Conservation (phyloP, 37 sponge, comb jelly and placozoan genomes). For the Lycopodina hypogea region DNA sequence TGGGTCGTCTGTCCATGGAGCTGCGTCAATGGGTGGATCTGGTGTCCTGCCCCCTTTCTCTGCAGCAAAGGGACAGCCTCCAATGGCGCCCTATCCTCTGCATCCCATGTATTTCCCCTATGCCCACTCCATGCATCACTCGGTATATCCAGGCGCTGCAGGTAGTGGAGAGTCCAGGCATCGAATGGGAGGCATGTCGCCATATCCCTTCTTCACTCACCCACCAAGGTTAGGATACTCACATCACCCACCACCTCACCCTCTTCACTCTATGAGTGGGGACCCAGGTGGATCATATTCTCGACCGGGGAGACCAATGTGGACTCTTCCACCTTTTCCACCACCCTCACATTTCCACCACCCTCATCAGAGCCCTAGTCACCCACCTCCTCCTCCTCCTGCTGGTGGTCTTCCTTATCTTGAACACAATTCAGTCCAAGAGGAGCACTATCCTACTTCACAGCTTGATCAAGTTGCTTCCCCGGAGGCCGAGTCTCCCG, state of each 20-base stretch:
- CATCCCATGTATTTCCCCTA: conserved; percentile 33
- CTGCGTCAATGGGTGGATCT: background rate
- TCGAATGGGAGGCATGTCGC: conserved; percentile 17
- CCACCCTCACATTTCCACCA: conserved; percentile 11
- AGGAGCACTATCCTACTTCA: background rate
- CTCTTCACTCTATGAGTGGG: background rate
- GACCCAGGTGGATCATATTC: conserved; percentile 11
- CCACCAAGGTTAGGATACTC: conserved; percentile 57
- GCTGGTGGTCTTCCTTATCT: background rate
- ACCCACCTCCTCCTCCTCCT: background rate
- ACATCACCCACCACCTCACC: background rate
- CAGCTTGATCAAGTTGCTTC: background rate
- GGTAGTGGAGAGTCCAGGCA: conserved; percentile 12
- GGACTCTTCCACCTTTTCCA: conserved; percentile 14
- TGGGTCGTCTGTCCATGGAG: background rate
- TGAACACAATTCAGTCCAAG: background rate
- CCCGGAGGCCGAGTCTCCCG: background rate
- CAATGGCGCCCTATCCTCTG: conserved; percentile 8
- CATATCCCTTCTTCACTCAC: conserved; percentile 16
- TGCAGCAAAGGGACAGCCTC: conserved; percentile 9
- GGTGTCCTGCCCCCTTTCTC: background rate
- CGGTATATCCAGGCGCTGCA: conserved; percentile 3
- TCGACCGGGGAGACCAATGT: conserved; percentile 32
- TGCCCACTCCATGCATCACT: conserved; percentile 22
- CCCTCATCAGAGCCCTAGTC: background rate